A percentile compares a stretch with the other conserved stretches of the same genome.
Conservation (phyloP, 2,888 invertebrate species). For the Lepetodrilus schrolli region DNA sequence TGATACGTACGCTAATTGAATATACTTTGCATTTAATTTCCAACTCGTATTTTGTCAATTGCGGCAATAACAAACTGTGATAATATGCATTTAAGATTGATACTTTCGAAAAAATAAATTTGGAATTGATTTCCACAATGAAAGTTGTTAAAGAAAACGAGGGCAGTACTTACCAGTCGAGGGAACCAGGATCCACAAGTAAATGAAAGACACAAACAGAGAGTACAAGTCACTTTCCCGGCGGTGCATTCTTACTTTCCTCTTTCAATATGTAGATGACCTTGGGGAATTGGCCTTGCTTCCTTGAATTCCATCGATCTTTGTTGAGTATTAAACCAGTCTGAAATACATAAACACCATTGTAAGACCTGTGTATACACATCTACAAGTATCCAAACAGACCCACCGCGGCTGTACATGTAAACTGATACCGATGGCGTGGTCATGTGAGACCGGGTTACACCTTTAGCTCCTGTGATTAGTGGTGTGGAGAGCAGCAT, state of each 20-base stretch:
- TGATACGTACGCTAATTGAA: too few relatives aligned
- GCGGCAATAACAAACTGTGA: too few relatives aligned
- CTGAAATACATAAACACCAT: constrained; percentile 4
- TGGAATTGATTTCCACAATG: too few relatives aligned
- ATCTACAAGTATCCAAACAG: constrained; percentile 4
- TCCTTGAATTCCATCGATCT: constrained; percentile 25
- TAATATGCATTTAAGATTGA: too few relatives aligned
- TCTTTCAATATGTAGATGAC: constrained; percentile 22
- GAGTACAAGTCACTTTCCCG: not conserved
- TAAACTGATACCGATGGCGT: not conserved
- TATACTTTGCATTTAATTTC: too few relatives aligned
- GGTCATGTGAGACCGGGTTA: not conserved
- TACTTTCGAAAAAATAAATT: too few relatives aligned
- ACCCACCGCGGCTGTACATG: not conserved
- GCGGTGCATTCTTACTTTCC: constrained; percentile 7
- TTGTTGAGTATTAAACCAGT: not conserved
- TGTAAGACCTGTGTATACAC: not conserved
- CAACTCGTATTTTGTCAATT: too few relatives aligned
- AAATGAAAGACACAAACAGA: constrained; percentile 19
- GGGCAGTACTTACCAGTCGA: not conserved
- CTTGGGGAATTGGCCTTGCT: constrained; percentile 16
- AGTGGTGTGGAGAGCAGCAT: constrained; percentile 11
- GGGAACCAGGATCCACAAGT: constrained; percentile 1
- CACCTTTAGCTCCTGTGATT: not conserved
- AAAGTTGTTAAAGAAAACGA: too few relatives aligned